Conservation (phyloP, 2,797 vertebrate species). For the Syngnathus acus region DNA sequence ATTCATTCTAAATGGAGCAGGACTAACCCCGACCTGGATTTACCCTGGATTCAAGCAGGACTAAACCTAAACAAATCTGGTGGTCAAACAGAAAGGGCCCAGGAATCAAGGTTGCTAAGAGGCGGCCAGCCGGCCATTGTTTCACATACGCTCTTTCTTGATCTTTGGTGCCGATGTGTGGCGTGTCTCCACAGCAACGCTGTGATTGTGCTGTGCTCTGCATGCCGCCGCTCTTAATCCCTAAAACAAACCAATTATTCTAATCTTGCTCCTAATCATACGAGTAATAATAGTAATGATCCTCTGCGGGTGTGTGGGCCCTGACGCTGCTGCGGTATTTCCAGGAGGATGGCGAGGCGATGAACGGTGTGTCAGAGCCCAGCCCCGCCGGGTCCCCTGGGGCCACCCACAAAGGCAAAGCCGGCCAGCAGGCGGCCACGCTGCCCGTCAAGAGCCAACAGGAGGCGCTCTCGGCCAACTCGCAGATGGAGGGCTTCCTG, state of each 20-base stretch:
- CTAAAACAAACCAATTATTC: not conserved
- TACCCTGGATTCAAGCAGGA: not conserved
- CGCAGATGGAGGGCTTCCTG: slow-evolving; percentile 87
- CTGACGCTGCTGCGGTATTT: slow-evolving; percentile 23
- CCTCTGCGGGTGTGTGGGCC: not conserved
- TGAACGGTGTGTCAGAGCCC: slow-evolving; percentile 83
- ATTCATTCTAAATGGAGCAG: not conserved
- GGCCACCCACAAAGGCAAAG: slow-evolving; percentile 76
- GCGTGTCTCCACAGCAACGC: not conserved
- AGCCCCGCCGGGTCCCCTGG: slow-evolving; percentile 84
- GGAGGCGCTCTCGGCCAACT: slow-evolving; percentile 61
- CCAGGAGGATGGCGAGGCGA: slow-evolving; percentile 75
- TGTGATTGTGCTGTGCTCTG: not conserved
- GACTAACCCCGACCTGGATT: not conserved
- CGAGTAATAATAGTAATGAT: no score
- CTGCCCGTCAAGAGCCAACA: slow-evolving; percentile 83
- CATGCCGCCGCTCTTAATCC: not conserved
- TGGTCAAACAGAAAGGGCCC: not conserved
- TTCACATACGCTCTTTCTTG: not conserved
- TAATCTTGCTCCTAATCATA: not conserved
- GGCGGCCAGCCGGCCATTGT: not conserved
- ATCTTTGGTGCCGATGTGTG: not conserved
- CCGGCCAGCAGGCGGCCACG: slow-evolving; percentile 83
- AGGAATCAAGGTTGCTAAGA: not conserved
- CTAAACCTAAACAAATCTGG: not conserved